Percentiles rank a stretch among this genome's conserved stretches.
Evolutionary conservation across 2,113 vertebrate genomes (phyloP).

Genomic region (Chaetura pelagica): DNA sequence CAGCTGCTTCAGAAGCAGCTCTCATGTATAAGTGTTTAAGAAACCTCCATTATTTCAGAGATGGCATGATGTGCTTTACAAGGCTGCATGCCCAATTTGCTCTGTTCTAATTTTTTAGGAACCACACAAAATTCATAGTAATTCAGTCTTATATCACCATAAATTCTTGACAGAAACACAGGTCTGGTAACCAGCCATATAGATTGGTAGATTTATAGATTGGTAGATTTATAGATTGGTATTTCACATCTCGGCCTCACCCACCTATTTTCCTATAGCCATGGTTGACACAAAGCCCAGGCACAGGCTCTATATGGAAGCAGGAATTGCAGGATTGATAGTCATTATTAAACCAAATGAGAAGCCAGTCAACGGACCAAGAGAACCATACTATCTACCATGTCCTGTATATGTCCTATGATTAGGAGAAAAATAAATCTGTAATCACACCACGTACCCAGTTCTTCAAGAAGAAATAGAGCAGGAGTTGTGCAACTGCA

Average conservation of each 20-base stretch:
- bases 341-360: background rate
- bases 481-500: background rate
- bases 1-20: background rate
- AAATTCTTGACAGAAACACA: background rate
- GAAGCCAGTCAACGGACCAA: background rate
- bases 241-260: background rate
- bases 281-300: background rate
- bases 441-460: background rate
- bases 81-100: background rate
- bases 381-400: background rate
- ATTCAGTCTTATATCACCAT: background rate
- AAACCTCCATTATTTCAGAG: background rate
- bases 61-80: background rate
- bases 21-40: background rate
- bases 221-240: background rate
- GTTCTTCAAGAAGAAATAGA: background rate
- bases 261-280: background rate
- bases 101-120: background rate
- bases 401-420: rapidly evolving
- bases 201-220: background rate
- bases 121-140: background rate
- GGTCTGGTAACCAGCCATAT: background rate
- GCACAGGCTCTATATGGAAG: background rate
- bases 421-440: background rate
- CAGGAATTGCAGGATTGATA: background rate